Evolutionary conservation across 2,113 vertebrate genomes (phyloP).

Genomic region (Neofelis nebulosa): DNA sequence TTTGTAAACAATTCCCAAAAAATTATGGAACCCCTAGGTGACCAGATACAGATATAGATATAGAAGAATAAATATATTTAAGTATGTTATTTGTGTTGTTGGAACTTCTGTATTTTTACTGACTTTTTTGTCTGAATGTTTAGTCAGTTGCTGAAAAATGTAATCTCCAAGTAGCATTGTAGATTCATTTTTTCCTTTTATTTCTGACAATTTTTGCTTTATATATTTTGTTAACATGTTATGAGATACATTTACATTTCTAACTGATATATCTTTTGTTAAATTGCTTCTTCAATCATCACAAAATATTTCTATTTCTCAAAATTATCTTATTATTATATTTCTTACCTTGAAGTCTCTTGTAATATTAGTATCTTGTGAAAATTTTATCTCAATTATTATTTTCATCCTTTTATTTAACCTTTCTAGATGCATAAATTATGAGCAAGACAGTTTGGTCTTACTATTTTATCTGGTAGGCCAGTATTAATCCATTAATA

Average conservation of each 20-base stretch:
- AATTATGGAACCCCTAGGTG: background rate
- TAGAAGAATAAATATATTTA: background rate
- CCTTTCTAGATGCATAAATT: background rate
- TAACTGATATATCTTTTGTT: background rate
- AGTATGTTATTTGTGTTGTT: background rate
- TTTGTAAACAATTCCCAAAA: background rate
- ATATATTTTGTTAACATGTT: background rate
- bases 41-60: background rate
- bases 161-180: background rate
- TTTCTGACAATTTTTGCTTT: background rate
- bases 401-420: background rate
- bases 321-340: background rate
- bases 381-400: background rate
- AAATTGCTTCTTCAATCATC: background rate
- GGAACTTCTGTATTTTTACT: background rate
- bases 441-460: background rate
- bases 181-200: background rate
- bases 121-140: background rate
- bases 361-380: background rate
- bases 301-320: background rate
- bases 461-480: background rate
- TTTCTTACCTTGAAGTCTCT: background rate
- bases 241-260: background rate
- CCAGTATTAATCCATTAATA: background rate
- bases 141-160: background rate